These are phyloP conservation scores for Myripristis jacobus DNA, from an alignment of 2,797 vertebrate species.

Conservation along the genomic window DNA sequence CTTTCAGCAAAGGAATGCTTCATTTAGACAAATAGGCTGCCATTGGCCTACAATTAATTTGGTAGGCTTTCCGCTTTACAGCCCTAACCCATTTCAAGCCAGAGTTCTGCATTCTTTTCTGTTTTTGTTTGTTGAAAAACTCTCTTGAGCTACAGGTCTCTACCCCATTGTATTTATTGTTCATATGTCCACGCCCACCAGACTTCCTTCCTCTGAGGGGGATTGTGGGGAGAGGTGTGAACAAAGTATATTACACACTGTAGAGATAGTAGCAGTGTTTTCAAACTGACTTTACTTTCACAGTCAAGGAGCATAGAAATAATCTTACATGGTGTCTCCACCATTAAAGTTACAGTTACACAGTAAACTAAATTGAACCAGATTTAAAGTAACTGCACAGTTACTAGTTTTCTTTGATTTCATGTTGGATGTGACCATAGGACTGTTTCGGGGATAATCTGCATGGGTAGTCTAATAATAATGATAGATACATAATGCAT, in stretches of 20 bases:
- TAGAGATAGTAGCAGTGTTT: neutral
- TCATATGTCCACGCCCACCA: conserved; percentile 31
- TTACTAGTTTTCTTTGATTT: too few species aligned
- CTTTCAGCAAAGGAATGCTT: conserved; percentile 48
- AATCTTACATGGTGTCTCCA: neutral
- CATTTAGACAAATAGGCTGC: conserved; percentile 32
- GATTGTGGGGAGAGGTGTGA: conserved; percentile 11
- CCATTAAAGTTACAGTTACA: neutral
- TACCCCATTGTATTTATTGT: conserved; percentile 32
- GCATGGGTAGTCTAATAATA: neutral
- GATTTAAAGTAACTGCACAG: neutral
- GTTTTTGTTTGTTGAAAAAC: conserved; percentile 27
- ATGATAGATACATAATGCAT: neutral
- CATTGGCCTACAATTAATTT: conserved; percentile 36
- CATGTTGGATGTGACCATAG: neutral
- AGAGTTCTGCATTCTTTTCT: conserved; percentile 1
- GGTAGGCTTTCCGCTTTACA: conserved; percentile 39
- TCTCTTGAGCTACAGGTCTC: conserved; percentile 13
- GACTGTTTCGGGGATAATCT: neutral
- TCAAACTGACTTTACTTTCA: neutral
- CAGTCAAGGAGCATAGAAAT: neutral
- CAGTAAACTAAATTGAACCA: neutral
- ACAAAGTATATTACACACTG: neutral
- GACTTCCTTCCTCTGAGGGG: conserved; percentile 47
- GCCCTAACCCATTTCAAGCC: conserved; percentile 10